Percentiles rank a stretch among this genome's conserved stretches.
These are phyloP conservation scores for Halcyon leucocephala DNA, from an alignment of 2,797 vertebrate genomes.

Conservation along the genomic window DNA sequence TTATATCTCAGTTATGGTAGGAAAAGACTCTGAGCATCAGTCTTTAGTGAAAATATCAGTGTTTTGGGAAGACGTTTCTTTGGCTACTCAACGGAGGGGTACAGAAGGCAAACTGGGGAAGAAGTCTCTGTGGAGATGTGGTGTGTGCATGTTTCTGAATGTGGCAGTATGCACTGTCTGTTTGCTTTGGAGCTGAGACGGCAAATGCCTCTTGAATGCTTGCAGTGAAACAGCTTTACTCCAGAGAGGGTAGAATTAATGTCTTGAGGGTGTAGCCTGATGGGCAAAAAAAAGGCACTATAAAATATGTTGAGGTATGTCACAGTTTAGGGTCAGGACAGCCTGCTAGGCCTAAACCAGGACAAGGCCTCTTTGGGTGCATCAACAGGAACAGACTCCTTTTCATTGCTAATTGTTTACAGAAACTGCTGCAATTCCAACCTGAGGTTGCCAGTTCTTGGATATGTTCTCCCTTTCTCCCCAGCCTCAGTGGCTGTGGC, in stretches of 20 bases:
- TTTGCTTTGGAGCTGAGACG: not conserved
- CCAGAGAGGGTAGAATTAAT: not conserved
- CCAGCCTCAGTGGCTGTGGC: not conserved
- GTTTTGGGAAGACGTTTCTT: not conserved
- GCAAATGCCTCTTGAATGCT: not conserved
- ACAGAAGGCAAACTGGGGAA: not conserved
- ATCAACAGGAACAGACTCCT: not conserved
- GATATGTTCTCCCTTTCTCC: not conserved
- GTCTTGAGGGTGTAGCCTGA: not conserved
- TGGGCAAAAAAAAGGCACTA: not conserved
- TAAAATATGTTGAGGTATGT: not conserved
- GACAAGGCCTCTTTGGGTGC: not conserved
- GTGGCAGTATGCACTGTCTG: accelerated
- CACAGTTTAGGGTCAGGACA: too few relatives aligned
- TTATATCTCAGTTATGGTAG: not conserved
- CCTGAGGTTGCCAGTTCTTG: not conserved
- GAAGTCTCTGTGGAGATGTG: not conserved
- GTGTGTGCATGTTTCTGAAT: not conserved
- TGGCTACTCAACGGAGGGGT: not conserved
- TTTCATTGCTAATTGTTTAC: not conserved
- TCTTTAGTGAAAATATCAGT: not conserved
- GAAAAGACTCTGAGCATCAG: not conserved
- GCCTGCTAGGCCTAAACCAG: too few relatives aligned
- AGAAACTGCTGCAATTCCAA: not conserved
- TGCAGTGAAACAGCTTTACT: not conserved